phyloP scores from a whole-genome alignment of 2,797 vertebrate genomes.

The Ctenochaetus hawaiiensis region DNA sequence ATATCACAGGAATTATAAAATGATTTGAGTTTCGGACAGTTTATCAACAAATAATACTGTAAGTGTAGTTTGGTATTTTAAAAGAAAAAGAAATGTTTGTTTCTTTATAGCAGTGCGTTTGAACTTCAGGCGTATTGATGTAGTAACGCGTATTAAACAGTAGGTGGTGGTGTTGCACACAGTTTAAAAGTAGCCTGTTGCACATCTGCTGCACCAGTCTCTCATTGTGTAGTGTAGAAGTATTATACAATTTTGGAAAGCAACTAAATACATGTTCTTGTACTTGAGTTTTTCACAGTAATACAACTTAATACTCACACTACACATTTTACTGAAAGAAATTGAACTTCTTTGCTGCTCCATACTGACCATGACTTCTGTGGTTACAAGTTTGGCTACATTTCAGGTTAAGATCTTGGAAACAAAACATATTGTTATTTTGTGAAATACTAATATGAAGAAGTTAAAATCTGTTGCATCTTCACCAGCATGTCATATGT shows the following conservation, averaged over 20 bases:
- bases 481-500: neutral
- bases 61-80: neutral
- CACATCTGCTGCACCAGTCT: neutral
- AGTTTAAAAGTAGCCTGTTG: neutral
- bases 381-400: too few species aligned
- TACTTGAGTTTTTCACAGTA: neutral
- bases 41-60: accelerated
- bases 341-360: neutral
- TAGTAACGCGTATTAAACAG: neutral
- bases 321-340: neutral
- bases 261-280: neutral
- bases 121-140: neutral
- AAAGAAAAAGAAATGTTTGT: accelerated
- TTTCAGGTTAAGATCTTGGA: neutral
- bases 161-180: conserved; percentile 47
- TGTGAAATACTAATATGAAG: neutral
- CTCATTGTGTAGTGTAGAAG: neutral
- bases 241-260: neutral
- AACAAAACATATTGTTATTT: neutral
- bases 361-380: neutral
- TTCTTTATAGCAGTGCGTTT: neutral
- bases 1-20: accelerated
- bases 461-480: neutral
- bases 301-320: neutral
- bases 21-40: accelerated